Evolutionary conservation across 2,113 vertebrate genomes (phyloP).

Genomic region (Paramormyrops kingsleyae): DNA sequence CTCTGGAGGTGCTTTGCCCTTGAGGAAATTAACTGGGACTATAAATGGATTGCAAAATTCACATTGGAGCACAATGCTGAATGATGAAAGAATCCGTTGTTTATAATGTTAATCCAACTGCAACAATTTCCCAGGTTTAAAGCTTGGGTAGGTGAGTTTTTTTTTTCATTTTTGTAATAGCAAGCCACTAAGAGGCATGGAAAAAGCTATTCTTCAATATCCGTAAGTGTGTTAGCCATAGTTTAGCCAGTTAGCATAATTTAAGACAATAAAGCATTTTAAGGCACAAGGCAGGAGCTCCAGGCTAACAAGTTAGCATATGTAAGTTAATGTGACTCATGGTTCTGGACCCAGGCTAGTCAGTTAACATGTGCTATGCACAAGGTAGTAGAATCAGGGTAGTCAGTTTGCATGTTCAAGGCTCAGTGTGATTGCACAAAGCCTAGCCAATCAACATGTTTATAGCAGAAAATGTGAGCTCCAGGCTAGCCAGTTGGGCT

Average conservation of each 20-base stretch:
- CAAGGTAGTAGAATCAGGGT: background rate
- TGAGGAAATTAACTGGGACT: constrained; percentile 4
- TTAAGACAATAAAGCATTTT: background rate
- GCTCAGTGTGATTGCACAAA: background rate
- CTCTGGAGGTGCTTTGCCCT: background rate
- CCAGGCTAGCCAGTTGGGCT: background rate
- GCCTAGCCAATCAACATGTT: background rate
- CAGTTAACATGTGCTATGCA: background rate
- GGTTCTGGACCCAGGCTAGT: background rate
- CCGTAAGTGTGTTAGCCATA: background rate
- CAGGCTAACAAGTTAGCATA: background rate
- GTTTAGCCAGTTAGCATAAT: background rate
- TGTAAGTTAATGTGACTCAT: background rate
- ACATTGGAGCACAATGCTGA: background rate
- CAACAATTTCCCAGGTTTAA: background rate
- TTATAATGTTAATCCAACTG: background rate
- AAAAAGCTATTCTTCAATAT: background rate
- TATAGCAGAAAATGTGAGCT: background rate
- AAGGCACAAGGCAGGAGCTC: background rate
- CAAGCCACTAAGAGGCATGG: background rate
- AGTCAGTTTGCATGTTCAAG: background rate
- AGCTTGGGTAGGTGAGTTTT: background rate
- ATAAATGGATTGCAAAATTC: background rate
- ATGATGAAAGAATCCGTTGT: background rate
- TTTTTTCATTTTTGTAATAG: background rate